Conservation (phyloP, 1,140 invertebrate species). For the Diabrotica virgifera region DNA sequence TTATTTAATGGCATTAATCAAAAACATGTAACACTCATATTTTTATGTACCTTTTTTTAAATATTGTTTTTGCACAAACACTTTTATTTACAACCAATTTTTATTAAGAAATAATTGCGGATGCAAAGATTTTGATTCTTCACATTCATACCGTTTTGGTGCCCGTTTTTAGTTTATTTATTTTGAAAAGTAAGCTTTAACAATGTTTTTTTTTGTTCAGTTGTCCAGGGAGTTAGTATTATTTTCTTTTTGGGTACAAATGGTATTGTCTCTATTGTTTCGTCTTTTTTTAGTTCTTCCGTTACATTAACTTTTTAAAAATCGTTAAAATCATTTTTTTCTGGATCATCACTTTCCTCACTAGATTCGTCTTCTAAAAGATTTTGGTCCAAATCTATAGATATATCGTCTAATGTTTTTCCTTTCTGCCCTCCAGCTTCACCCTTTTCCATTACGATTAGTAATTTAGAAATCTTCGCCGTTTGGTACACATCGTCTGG, state of each 20-base stretch:
- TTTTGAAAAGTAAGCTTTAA: conserved; percentile 9
- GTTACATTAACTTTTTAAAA: background rate
- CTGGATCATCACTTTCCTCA: background rate
- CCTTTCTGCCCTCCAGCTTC: conserved; percentile 37
- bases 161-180: conserved; percentile 12
- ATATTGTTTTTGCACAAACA: no score
- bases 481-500: conserved; percentile 28
- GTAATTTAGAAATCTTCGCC: conserved; percentile 26
- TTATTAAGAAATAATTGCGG: conserved; percentile 7
- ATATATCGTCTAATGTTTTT: conserved; percentile 43
- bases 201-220: conserved; percentile 13
- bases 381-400: conserved; percentile 40
- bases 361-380: conserved; percentile 16
- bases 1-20: no score
- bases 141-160: conserved; percentile 16
- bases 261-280: background rate
- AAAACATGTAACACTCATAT: no score
- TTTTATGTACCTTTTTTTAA: no score
- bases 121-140: conserved; percentile 10
- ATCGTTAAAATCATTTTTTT: background rate
- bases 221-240: conserved; percentile 6
- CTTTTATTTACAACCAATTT: conserved; percentile 12
- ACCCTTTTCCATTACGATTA: conserved; percentile 31
- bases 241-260: background rate
- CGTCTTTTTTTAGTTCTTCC: conserved; percentile 1